Evolutionary conservation across 2,888 invertebrate genomes (phyloP).

Genomic region (Epinotia bilunana): DNA sequence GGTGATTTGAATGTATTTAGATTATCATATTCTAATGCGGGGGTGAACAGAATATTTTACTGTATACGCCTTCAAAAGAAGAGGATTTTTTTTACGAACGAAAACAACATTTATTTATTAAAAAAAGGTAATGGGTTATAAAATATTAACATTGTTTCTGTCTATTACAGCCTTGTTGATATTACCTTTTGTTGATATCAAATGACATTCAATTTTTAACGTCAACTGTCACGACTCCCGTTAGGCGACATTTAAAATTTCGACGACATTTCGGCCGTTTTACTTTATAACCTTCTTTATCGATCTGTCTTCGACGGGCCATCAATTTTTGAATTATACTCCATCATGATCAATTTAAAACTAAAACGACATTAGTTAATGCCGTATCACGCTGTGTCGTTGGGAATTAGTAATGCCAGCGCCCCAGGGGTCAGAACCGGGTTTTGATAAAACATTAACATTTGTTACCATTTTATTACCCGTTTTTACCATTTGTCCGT

Average conservation of each 20-base stretch:
- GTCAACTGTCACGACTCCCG: neutral
- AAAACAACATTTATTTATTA: conserved; percentile 9
- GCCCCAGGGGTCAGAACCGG: conserved; percentile 45
- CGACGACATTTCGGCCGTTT: conserved; percentile 18
- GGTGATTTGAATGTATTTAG: conserved; percentile 28
- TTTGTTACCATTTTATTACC: conserved; percentile 50
- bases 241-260: conserved; percentile 24
- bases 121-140: conserved; percentile 22
- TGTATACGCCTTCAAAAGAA: conserved; percentile 7
- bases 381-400: conserved; percentile 44
- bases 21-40: conserved; percentile 26
- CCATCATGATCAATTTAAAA: conserved; percentile 43
- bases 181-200: conserved; percentile 11
- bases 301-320: conserved; percentile 35
- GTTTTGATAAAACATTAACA: conserved; percentile 46
- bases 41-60: neutral
- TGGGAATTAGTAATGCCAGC: conserved; percentile 39
- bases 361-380: conserved; percentile 45
- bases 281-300: conserved; percentile 14
- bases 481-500: conserved; percentile 44
- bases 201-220: conserved; percentile 11
- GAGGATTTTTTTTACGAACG: conserved; percentile 5
- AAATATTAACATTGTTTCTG: conserved; percentile 18
- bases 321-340: conserved; percentile 40
- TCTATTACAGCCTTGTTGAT: neutral